phyloP scores from a whole-genome alignment of 2,888 invertebrate genomes.

The Dendrolimus pini region DNA sequence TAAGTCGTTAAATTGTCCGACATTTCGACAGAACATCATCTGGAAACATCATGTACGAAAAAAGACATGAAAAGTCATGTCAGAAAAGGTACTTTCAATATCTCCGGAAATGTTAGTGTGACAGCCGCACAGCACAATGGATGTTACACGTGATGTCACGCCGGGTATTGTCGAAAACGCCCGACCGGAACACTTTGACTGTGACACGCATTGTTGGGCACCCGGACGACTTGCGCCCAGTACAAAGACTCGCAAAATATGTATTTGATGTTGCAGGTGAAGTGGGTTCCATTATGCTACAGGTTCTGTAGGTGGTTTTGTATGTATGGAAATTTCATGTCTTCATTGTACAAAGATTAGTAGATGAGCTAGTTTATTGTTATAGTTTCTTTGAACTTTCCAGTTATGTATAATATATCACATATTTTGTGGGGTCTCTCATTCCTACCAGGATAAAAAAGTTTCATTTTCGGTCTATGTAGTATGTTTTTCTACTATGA shows the following conservation, averaged over 20 bases:
- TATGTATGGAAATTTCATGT: background rate
- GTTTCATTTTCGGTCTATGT: too few species aligned
- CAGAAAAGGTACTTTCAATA: constrained; percentile 18
- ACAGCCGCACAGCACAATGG: constrained; percentile 21
- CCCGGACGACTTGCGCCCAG: background rate
- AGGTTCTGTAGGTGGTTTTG: background rate
- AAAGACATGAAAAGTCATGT: constrained; percentile 1
- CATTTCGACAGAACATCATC: background rate
- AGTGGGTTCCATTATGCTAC: background rate
- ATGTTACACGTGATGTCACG: constrained; percentile 9
- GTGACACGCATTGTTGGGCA: constrained; percentile 52
- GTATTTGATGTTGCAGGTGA: background rate
- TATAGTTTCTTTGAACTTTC: too few species aligned
- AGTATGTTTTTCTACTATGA: too few species aligned
- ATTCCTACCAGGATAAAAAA: too few species aligned
- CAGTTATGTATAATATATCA: too few species aligned
- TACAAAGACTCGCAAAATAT: background rate
- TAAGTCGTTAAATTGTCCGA: background rate
- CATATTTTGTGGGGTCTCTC: too few species aligned
- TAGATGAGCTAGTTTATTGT: too few species aligned
- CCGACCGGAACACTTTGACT: constrained; percentile 46
- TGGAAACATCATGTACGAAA: background rate
- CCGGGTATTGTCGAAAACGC: constrained; percentile 27
- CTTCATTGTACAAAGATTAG: too few species aligned
- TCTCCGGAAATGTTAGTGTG: constrained; percentile 13